Base-by-base conservation (phyloP, 2,797 vertebrate genomes). In the Sebastes flavidus region DNA sequence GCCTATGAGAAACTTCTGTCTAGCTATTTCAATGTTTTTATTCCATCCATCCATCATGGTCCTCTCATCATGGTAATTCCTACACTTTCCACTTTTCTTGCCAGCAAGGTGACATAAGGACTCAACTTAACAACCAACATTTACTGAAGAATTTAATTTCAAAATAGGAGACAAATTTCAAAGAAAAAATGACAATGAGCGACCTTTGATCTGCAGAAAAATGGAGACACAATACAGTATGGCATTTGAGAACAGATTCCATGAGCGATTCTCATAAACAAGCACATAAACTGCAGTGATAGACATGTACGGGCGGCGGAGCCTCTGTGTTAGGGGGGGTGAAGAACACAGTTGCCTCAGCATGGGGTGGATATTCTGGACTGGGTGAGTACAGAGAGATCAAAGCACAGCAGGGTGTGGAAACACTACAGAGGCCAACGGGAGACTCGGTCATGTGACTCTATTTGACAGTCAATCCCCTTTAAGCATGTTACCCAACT, bases 321-420 rank as follows among this genome's bases (percentile, higher is more conserved):
- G 1, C 25, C 84, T 90, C 24, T 24, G 89, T 94, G 72, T 86
- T 0, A 6, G 72, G 30, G 71, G 72, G 38, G 91, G 87, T 82
- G 90, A 93, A 93, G 78, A 82, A 76, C 1, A 27, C 88, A 82
- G 90, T 89, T 0, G 92, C 93, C 85, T 72, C 80, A 80, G 94
- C 66, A 32, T 71, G 80, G 87, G 87, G 78, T 88, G 83, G 87
- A 94, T 87, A 86, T 95, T 77, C 88, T 93, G 80, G 78, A 86
- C 89, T 67, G 80, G 94, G 89, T n/a, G 89, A 89, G 55, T 93
- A 88, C 11, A 88, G 92, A 94, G 72, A 91, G 91, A 89, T 86
- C 85, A 89, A 89, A 90, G 82, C 69, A 61, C 65, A 70, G 27
- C 65, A 58, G 72, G 34, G 20, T 62, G 74, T 85, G 80, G 78